Percentiles rank a stretch among this genome's conserved stretches.
phyloP scores from a whole-genome alignment of 2,797 vertebrate genomes.

The Diplodus sargus region DNA sequence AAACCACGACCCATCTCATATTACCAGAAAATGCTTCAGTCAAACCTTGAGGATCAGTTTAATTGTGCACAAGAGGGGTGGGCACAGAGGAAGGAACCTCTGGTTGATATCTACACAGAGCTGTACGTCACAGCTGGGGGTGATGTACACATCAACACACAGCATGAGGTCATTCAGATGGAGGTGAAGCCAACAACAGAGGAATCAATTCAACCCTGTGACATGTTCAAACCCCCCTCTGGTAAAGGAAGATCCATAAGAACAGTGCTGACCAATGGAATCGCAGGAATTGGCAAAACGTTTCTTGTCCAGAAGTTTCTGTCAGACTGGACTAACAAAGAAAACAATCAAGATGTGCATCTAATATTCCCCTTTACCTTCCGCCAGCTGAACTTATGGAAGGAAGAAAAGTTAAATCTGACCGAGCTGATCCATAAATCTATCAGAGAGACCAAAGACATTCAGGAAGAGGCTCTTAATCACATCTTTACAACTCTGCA shows the following conservation, averaged over 20 bases:
- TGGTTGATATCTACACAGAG: slow-evolving; percentile 42
- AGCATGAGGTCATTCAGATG: background rate
- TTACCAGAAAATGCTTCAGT: slow-evolving; percentile 40
- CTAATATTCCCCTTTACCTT: background rate
- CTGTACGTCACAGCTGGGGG: slow-evolving; percentile 13
- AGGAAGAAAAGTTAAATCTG: background rate
- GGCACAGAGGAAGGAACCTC: background rate
- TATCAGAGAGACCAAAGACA: slow-evolving; percentile 1
- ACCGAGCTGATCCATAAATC: background rate
- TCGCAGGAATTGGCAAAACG: slow-evolving; percentile 1
- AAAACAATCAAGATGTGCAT: background rate
- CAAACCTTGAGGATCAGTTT: slow-evolving; percentile 38
- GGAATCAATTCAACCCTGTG: slow-evolving; percentile 6
- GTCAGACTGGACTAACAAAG: background rate
- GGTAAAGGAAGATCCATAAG: background rate
- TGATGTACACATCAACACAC: background rate
- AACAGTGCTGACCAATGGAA: background rate
- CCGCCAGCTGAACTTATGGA: background rate
- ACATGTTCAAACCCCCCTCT: slow-evolving; percentile 39
- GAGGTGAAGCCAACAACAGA: slow-evolving; percentile 24
- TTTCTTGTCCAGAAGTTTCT: background rate
- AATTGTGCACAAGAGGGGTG: slow-evolving; percentile 31
- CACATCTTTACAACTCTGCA: slow-evolving; percentile 22
- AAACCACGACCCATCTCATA: slow-evolving; percentile 7
- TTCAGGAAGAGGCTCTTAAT: slow-evolving; percentile 23